A percentile compares a stretch with the other conserved stretches of the same genome.
Evolutionary conservation across 2,797 vertebrate genomes (phyloP).

Genomic region (Aythya fuligula): DNA sequence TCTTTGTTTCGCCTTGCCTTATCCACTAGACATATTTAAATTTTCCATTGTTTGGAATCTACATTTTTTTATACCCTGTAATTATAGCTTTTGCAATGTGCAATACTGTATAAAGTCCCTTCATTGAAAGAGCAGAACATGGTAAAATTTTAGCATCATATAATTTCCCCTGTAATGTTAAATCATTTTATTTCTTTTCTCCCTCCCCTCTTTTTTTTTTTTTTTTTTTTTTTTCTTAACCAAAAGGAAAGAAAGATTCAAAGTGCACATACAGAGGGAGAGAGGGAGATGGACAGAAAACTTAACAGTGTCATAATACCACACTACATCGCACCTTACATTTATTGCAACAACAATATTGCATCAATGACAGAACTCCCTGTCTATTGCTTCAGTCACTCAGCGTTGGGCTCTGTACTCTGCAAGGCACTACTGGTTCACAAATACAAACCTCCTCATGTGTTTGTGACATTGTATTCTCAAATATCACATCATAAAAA

Average conservation of each 20-base stretch:
- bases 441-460: constrained; percentile 27
- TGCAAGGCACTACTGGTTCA: constrained; percentile 34
- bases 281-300: constrained; percentile 25
- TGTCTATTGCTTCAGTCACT: background rate
- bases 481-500: constrained; percentile 67
- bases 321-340: background rate
- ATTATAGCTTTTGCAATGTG: constrained; percentile 75
- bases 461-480: constrained; percentile 63
- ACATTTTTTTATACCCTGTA: constrained; percentile 75
- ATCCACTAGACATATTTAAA: constrained; percentile 71
- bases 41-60: constrained; percentile 78
- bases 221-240: constrained; percentile 23
- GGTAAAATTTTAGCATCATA: constrained; percentile 82
- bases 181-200: constrained; percentile 77
- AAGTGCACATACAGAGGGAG: constrained; percentile 42
- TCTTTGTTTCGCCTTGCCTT: constrained; percentile 64
- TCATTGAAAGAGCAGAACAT: constrained; percentile 75
- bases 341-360: background rate
- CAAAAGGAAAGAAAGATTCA: constrained; percentile 38
- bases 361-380: background rate
- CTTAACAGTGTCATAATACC: background rate
- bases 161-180: constrained; percentile 82
- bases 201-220: constrained; percentile 30
- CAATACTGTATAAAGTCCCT: constrained; percentile 76
- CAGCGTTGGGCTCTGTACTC: background rate